Evolutionary conservation across 2,113 vertebrate genomes (phyloP), one percentile per base, ranked within the genome.

Genomic region (Polyodon spathula): DNA sequence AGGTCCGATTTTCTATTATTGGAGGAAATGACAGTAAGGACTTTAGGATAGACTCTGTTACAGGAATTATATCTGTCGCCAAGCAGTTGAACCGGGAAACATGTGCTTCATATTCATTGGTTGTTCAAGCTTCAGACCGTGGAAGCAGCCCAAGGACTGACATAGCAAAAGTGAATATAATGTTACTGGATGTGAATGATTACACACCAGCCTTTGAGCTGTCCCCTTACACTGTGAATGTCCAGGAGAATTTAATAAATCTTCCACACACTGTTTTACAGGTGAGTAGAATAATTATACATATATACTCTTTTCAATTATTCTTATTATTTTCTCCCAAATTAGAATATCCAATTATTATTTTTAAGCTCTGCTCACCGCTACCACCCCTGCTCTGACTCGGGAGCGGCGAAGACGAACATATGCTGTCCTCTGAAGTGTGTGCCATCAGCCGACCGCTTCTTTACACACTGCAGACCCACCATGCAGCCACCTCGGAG

Each of bases 11-110:
- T 8, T 78, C 90, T 50, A 79, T 97, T 1, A 16, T 79, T 0
- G 66, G 60, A 0, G 92, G 93, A 4, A 91, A 91, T 62, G 50
- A 66, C 39, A 76, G 72, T 59, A 78, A 65, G 0, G 91, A 92
- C 46, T 98, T 99, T 70, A 79, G 95, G 15, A 91, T 99, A 0
- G 95, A 99, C 67, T 95, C 90, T 0, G 94, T 98, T 50, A 97
- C 94, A 0, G 96, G 96, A 0, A 75, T 89, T 54, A 84, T 99
- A 59, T 92, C 94, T 0, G 93, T 98, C 41, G 91, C 89, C 55
- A 94, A 85, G 70, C 86, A 88, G 65, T 72, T 99, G 77, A 94
- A 98, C 54, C 86, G 95, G 8, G 96, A 99, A 74, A 81, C 60
- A 0, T 72, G 69, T 0, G 61, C 90, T 0, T 77, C 82, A 0